Evolutionary conservation across 2,113 vertebrate genomes (phyloP), one percentile per base, ranked within the genome.

Genomic region (Aplodontia rufa): DNA sequence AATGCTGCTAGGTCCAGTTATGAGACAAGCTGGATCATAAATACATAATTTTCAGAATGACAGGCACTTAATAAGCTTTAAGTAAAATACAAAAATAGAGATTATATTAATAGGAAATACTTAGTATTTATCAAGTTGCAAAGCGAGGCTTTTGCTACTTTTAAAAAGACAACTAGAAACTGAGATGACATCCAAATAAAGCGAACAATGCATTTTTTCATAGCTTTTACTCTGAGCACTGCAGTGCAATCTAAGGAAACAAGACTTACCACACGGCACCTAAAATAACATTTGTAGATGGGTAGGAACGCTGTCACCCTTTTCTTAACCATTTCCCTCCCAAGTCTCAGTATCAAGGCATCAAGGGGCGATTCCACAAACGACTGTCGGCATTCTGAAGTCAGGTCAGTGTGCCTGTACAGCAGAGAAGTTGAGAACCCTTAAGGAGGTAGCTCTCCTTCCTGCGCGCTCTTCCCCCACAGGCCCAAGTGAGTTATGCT

Each of bases 21-120:
- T 10, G 40, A 80, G 55, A 82, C 5, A 42, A 62, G 49, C 32
- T 72, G 66, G 80, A 75, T 85, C 75, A 88, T 88, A 83, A 96
- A 91, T 55, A 90, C 20, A 81, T 62, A 90, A 37, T 72, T 90
- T 96, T 91, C 53, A 97, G 95, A 96, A 89, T 75, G 79, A 96
- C 82, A 99, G 98, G 98, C 98, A 98, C 98, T 98, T 98, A 91
- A 60, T 60, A 95, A 98, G 97, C 97, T 98, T 97, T 98, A 98
- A 90, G 94, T 96, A 88, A 96, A 96, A 90, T 99, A 98, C 79
- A 98, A 99, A 98, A 99, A 98, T 98, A 99, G 98, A 98, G 98
- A 98, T 98, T 89, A 96, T 98, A 98, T 98, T 98, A 98, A 98
- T 97, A 98, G 98, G 98, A 98, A 98, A 98, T 95, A 97, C 89